These are phyloP conservation scores for Chaetodon trifascialis DNA, from an alignment of 2,113 vertebrate genomes.

Conservation along the genomic window DNA sequence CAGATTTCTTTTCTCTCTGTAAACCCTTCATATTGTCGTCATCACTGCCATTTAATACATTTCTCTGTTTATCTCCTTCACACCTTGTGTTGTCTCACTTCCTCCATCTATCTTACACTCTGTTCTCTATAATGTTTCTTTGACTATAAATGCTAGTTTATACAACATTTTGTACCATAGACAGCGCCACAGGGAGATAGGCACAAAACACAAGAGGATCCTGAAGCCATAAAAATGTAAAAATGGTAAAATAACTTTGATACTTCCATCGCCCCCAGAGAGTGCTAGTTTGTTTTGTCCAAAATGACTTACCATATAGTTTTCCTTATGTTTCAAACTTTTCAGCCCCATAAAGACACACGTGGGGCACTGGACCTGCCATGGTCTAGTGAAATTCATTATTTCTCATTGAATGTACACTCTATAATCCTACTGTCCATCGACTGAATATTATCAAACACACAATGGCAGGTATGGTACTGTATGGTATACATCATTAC, in stretches of 20 bases:
- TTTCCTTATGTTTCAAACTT: slow-evolving; percentile 15
- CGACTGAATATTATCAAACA: background rate
- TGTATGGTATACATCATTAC: background rate
- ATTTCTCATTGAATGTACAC: background rate
- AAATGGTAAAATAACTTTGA: slow-evolving; percentile 42
- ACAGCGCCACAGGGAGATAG: slow-evolving; percentile 13
- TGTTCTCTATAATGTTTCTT: background rate
- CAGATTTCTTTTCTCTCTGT: background rate
- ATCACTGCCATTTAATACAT: background rate
- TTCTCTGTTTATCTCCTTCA: background rate
- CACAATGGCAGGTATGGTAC: background rate
- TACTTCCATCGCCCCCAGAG: slow-evolving; percentile 20
- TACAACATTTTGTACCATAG: slow-evolving; percentile 7
- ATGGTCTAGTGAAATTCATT: background rate
- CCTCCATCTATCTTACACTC: background rate
- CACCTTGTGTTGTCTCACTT: slow-evolving; percentile 1
- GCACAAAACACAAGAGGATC: slow-evolving; percentile 37
- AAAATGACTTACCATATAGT: slow-evolving; percentile 7
- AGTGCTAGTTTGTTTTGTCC: slow-evolving; percentile 17
- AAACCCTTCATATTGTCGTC: slow-evolving; percentile 5
- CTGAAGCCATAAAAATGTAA: slow-evolving; percentile 44
- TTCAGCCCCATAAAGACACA: background rate
- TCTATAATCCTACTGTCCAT: background rate
- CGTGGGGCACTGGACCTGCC: background rate
- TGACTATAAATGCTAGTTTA: slow-evolving; percentile 29